Evolutionary conservation across 2,113 vertebrate genomes (phyloP).

Genomic region (Amphiprion ocellaris): DNA sequence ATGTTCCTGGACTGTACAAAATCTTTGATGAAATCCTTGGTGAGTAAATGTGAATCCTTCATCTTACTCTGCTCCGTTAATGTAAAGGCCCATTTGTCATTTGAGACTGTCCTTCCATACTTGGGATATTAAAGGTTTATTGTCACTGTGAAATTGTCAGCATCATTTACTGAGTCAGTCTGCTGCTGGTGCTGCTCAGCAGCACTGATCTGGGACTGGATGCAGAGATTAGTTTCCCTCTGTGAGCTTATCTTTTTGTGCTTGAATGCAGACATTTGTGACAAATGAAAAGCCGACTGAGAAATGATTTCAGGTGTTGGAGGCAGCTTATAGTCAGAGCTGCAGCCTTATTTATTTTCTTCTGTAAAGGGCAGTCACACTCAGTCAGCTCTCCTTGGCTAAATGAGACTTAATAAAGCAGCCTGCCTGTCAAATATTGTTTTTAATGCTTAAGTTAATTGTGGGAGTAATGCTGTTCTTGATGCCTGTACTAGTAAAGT

Average conservation of each 20-base stretch:
- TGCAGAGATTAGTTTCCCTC: conserved; percentile 26
- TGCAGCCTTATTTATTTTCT: conserved; percentile 7
- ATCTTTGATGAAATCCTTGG: conserved; percentile 99
- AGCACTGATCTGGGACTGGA: conserved; percentile 3
- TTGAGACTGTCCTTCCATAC: neutral
- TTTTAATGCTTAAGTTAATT: conserved; percentile 20
- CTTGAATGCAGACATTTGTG: conserved; percentile 12
- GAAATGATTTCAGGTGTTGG: conserved; percentile 14
- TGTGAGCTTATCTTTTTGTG: conserved; percentile 10
- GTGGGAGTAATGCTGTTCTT: conserved; percentile 5
- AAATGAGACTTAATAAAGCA: conserved; percentile 24
- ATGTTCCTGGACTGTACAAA: conserved; percentile 98
- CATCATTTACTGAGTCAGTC: conserved; percentile 6
- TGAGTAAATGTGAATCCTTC: conserved; percentile 77
- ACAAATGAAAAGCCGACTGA: neutral
- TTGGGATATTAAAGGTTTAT: conserved; percentile 7
- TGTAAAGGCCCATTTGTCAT: conserved; percentile 22
- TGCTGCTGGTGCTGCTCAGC: neutral
- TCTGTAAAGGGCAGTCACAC: neutral
- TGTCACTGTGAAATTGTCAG: conserved; percentile 5
- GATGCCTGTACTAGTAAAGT: neutral
- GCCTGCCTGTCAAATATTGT: neutral
- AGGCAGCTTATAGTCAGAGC: neutral
- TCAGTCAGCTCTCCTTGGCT: conserved; percentile 3
- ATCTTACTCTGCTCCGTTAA: conserved; percentile 5